Percentiles rank a stretch among this genome's conserved stretches.
Evolutionary conservation across 2,888 invertebrate genomes (phyloP).

Genomic region (Pseudolycoriella hygida): DNA sequence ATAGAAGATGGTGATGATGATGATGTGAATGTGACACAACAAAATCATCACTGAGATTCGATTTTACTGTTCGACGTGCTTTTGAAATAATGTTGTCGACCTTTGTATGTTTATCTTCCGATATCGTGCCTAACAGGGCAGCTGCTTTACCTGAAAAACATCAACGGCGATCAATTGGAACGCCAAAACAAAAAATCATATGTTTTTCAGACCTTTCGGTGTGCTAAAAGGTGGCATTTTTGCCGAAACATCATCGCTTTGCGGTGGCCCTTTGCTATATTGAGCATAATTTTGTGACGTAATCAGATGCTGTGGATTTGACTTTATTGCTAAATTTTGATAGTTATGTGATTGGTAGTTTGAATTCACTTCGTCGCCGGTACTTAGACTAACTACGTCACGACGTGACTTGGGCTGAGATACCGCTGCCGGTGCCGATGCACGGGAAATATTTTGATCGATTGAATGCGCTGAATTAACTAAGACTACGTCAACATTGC

Average conservation of each 20-base stretch:
- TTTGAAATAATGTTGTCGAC: conserved; percentile 9
- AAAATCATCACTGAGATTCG: conserved; percentile 15
- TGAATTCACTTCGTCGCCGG: conserved; percentile 32
- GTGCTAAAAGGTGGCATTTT: background rate
- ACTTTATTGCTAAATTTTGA: background rate
- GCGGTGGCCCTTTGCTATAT: background rate
- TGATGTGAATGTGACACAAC: conserved; percentile 1
- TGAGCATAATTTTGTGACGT: conserved; percentile 6
- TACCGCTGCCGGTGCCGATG: background rate
- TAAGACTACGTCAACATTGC: conserved; percentile 8
- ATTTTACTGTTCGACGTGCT: conserved; percentile 13
- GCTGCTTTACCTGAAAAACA: conserved; percentile 15
- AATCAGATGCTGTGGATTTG: background rate
- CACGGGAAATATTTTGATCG: background rate
- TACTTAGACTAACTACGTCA: conserved; percentile 23
- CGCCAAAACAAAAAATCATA: background rate
- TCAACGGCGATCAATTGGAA: background rate
- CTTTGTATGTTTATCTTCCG: conserved; percentile 11
- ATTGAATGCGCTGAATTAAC: conserved; percentile 1
- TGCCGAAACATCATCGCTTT: background rate
- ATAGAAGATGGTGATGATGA: conserved; percentile 2
- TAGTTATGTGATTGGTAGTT: conserved; percentile 16
- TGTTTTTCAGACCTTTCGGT: conserved; percentile 2
- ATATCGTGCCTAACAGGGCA: conserved; percentile 16
- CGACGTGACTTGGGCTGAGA: conserved; percentile 14